Percentiles rank a stretch among this genome's conserved stretches.
Evolutionary conservation across 2,888 invertebrate species (phyloP).

Genomic region (Amaurobius ferox): DNA sequence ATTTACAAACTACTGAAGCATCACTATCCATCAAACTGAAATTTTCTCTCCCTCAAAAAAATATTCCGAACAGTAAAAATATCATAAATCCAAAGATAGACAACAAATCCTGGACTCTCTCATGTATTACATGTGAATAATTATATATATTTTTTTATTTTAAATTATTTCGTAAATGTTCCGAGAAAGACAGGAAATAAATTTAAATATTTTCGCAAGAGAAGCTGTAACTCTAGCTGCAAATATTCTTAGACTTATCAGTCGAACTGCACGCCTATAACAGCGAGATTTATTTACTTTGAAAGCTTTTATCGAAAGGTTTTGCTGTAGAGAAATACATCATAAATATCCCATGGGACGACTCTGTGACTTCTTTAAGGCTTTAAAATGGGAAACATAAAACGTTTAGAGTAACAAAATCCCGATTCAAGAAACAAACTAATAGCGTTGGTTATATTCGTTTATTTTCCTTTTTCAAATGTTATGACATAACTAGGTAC

Average conservation of each 20-base stretch:
- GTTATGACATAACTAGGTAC: not conserved
- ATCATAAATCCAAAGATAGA: no score
- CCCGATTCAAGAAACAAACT: not conserved
- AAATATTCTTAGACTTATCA: not conserved
- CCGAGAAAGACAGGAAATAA: not conserved
- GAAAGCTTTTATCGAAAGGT: conserved; percentile 13
- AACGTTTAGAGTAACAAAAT: not conserved
- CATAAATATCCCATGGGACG: not conserved
- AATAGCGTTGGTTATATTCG: not conserved
- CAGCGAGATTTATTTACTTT: not conserved
- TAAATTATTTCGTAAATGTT: no score
- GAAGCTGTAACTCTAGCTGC: not conserved
- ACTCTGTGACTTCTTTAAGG: conserved; percentile 4
- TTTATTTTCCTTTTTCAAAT: not conserved
- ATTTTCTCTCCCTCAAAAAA: no score
- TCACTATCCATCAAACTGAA: no score
- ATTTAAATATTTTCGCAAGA: not conserved
- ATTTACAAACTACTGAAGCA: no score
- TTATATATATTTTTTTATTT: no score
- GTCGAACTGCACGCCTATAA: not conserved
- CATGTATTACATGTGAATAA: no score
- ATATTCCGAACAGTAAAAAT: no score
- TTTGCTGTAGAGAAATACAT: not conserved
- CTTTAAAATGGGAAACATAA: not conserved
- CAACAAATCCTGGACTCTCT: no score